Percentiles rank a stretch among this genome's conserved stretches.
phyloP scores from a whole-genome alignment of 2,797 vertebrate species.

The Poliocrania exsul region DNA sequence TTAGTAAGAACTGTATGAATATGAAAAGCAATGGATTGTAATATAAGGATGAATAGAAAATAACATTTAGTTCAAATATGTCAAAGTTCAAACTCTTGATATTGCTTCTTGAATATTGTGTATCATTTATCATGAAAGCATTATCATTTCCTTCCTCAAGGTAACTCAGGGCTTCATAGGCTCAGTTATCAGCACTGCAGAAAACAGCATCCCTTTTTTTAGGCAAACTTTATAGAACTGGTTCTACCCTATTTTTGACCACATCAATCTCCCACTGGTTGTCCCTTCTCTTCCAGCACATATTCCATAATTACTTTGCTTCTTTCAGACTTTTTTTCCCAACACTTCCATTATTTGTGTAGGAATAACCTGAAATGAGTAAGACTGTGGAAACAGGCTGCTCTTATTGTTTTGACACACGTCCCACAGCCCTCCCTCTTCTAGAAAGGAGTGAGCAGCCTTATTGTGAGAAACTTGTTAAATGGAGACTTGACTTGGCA shows the following conservation, averaged over 20 bases:
- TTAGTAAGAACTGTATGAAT: neutral
- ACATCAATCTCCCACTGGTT: neutral
- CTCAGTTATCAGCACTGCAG: neutral
- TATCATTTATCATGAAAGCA: neutral
- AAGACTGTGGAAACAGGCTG: neutral
- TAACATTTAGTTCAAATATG: neutral
- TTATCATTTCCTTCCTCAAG: neutral
- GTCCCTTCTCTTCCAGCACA: neutral
- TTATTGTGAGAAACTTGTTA: neutral
- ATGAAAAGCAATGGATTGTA: neutral
- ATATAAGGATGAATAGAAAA: neutral
- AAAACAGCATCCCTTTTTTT: neutral
- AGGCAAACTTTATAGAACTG: neutral
- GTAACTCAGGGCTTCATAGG: neutral
- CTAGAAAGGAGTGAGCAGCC: neutral
- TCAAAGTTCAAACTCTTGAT: neutral
- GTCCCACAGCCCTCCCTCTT: neutral
- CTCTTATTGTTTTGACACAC: neutral
- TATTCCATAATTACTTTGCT: neutral
- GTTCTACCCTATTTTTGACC: neutral
- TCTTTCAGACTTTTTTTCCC: neutral
- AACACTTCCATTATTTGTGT: neutral
- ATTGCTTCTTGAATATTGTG: neutral
- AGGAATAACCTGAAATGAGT: neutral
- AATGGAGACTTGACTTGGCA: neutral